A percentile compares a stretch with the other conserved stretches of the same genome.
Evolutionary conservation across 2,888 invertebrate species (phyloP).

Genomic region (Chaetogeoica ovagalla): DNA sequence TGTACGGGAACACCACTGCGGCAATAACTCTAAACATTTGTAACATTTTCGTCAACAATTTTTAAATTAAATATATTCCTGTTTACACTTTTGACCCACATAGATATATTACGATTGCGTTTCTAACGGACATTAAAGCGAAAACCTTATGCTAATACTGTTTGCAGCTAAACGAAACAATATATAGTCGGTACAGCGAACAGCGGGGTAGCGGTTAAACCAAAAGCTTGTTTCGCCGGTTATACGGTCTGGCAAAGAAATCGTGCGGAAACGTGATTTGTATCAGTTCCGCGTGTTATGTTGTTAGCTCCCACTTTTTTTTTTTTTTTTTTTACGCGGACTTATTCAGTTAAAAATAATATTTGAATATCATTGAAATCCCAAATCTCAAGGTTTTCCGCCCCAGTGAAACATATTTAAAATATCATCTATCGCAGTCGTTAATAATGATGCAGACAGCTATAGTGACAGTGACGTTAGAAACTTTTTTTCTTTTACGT

Average conservation of each 20-base stretch:
- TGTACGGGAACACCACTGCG: no score
- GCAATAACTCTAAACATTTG: not conserved
- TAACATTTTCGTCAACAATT: not conserved
- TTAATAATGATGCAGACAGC: not conserved
- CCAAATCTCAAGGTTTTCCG: slow-evolving; percentile 14
- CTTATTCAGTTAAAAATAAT: not conserved
- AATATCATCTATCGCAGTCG: not conserved
- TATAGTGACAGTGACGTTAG: no score
- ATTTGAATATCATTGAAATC: slow-evolving; percentile 16
- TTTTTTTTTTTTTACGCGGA: slow-evolving; percentile 14
- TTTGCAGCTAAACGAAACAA: slow-evolving; percentile 29
- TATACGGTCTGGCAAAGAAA: slow-evolving; percentile 21
- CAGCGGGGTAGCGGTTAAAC: not conserved
- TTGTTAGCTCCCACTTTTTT: not conserved
- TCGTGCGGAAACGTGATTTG: slow-evolving; percentile 47
- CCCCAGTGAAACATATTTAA: not conserved
- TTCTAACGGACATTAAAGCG: slow-evolving; percentile 32
- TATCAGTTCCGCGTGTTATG: slow-evolving; percentile 19
- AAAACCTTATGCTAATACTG: slow-evolving; percentile 45
- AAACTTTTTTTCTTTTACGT: not conserved
- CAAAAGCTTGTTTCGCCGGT: slow-evolving; percentile 30
- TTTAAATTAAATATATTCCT: not conserved
- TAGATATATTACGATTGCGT: slow-evolving; percentile 34
- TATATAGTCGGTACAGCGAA: not conserved
- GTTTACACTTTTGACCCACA: slow-evolving; percentile 45